phyloP scores from a whole-genome alignment of 2,797 vertebrate genomes.

The Rhyacichthys aspro region DNA sequence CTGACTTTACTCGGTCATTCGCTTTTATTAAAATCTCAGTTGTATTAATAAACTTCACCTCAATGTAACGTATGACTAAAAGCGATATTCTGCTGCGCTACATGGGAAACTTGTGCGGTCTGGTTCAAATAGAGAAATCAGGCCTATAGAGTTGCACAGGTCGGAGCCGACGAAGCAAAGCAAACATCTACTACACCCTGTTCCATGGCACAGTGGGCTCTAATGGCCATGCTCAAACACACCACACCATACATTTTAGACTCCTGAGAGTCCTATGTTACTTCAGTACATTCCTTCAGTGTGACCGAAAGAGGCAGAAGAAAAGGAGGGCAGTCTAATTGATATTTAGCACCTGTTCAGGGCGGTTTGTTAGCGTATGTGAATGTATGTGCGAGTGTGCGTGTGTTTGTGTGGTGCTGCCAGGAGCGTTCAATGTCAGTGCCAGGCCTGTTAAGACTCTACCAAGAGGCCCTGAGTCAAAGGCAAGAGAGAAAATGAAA shows the following conservation, averaged over 20 bases:
- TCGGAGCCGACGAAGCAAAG: slow-evolving; percentile 50
- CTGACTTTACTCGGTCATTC: not conserved
- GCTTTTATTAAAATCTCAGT: not conserved
- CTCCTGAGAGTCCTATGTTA: slow-evolving; percentile 46
- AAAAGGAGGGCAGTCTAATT: slow-evolving; percentile 57
- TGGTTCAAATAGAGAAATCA: slow-evolving; percentile 37
- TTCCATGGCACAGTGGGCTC: slow-evolving; percentile 38
- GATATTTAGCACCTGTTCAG: slow-evolving; percentile 74
- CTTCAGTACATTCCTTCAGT: slow-evolving; percentile 39
- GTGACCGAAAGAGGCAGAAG: slow-evolving; percentile 43
- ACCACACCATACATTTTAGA: slow-evolving; percentile 16
- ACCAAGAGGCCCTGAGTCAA: slow-evolving; percentile 54
- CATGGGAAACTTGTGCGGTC: slow-evolving; percentile 29
- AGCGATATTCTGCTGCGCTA: slow-evolving; percentile 14
- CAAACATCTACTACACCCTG: slow-evolving; percentile 54
- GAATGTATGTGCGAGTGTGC: slow-evolving; percentile 21
- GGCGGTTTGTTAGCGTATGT: slow-evolving; percentile 26
- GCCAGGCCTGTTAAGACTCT: slow-evolving; percentile 69
- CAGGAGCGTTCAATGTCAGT: slow-evolving; percentile 62
- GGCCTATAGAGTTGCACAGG: slow-evolving; percentile 38
- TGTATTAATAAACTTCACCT: not conserved
- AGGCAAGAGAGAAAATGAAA: slow-evolving; percentile 38
- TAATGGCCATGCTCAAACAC: not conserved
- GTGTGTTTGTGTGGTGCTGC: slow-evolving; percentile 39
- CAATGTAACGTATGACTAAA: slow-evolving; percentile 4